Percentiles rank a stretch among this genome's conserved stretches.
Conservation (phyloP, 2,888 invertebrate species). For the Pogonocherus hispidulus region DNA sequence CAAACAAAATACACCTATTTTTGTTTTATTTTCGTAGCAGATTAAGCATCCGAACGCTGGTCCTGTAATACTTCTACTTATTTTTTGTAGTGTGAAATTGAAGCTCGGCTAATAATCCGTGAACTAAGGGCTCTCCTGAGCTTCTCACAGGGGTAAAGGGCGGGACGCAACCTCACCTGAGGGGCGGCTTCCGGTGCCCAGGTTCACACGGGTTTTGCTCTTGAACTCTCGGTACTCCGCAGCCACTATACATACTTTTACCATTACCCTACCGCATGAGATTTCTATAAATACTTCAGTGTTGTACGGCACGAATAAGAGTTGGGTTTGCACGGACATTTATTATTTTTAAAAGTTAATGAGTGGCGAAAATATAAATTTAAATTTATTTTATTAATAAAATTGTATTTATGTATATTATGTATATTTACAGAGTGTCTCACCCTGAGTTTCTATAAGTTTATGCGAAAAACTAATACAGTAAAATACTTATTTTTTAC, state of each 20-base stretch:
- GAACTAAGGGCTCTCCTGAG: slow-evolving; percentile 63
- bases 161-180: slow-evolving; percentile 62
- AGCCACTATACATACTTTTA: slow-evolving; percentile 30
- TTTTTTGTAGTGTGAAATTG: slow-evolving; percentile 61
- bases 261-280: slow-evolving; percentile 33
- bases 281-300: slow-evolving; percentile 23
- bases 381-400: no score
- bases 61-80: slow-evolving; percentile 23
- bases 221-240: slow-evolving; percentile 30
- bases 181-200: slow-evolving; percentile 67
- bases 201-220: slow-evolving; percentile 63
- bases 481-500: no score
- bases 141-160: slow-evolving; percentile 65
- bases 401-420: no score
- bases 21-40: slow-evolving; percentile 5
- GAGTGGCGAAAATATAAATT: no score
- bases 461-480: no score
- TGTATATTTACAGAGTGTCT: no score
- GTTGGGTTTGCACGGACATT: no score
- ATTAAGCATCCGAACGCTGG: slow-evolving; percentile 9
- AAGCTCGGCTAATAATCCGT: slow-evolving; percentile 66
- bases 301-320: neutral
- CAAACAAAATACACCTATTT: neutral
- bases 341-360: no score
- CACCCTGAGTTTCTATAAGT: no score